These are phyloP conservation scores for Drosophila falleni DNA, from an alignment of 2,888 invertebrate species.

Conservation along the genomic window DNA sequence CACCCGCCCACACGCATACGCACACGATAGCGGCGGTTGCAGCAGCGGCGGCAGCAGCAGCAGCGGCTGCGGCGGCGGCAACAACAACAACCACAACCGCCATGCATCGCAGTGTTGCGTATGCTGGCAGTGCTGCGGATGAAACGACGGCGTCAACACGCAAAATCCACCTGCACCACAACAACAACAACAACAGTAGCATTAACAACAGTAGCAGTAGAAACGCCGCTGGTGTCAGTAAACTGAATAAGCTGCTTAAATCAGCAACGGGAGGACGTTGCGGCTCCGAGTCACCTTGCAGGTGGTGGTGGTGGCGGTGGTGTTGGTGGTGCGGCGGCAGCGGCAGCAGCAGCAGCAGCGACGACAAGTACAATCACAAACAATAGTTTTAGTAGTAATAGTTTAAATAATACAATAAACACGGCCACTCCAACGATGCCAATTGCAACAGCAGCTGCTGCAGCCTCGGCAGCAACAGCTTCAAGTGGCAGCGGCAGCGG, in stretches of 20 bases:
- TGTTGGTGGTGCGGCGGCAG: conserved; percentile 38
- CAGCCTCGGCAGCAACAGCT: conserved; percentile 33
- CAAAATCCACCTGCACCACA: conserved; percentile 69
- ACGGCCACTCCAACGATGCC: conserved; percentile 75
- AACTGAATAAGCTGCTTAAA: conserved; percentile 79
- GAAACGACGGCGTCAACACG: conserved; percentile 55
- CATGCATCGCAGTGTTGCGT: conserved; percentile 81
- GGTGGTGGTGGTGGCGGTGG: conserved; percentile 15
- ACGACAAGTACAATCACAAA: conserved; percentile 84
- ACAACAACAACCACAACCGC: conserved; percentile 71
- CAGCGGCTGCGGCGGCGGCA: conserved; percentile 61
- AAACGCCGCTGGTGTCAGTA: conserved; percentile 70
- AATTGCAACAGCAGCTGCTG: conserved; percentile 51
- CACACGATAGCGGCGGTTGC: conserved; percentile 61
- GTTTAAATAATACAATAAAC: conserved; percentile 82
- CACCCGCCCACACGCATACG: conserved; percentile 74
- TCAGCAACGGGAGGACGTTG: conserved; percentile 77
- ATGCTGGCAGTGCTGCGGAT: conserved; percentile 81
- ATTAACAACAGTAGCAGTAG: conserved; percentile 66
- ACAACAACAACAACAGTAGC: conserved; percentile 53
- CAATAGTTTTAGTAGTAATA: conserved; percentile 84
- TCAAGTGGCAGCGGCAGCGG: conserved; percentile 61
- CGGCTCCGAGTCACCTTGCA: conserved; percentile 86
- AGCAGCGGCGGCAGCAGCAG: conserved; percentile 42
- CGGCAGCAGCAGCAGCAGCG: conserved; percentile 52